Percentiles rank a stretch among this genome's conserved stretches.
These are phyloP conservation scores for Agrilus cyanescens DNA, from an alignment of 2,888 invertebrate species.

Conservation along the genomic window DNA sequence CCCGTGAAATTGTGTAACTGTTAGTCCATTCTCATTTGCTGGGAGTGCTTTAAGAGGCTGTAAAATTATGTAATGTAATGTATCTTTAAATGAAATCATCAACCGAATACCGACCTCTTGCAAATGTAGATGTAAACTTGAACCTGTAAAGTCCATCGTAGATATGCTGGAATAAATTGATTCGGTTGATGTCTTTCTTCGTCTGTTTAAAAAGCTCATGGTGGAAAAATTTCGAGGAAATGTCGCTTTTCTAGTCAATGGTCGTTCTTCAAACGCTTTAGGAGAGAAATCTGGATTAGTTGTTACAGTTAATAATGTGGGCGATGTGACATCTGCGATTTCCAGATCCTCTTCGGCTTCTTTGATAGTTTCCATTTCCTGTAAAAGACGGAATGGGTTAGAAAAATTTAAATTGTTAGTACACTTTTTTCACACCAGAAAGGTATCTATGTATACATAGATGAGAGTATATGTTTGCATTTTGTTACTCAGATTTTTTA, in stretches of 20 bases:
- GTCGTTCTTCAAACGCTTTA: slow-evolving; percentile 20
- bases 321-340: slow-evolving; percentile 28
- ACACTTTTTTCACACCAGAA: too few species aligned
- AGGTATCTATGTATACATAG: too few species aligned
- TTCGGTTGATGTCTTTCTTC: slow-evolving; percentile 37
- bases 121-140: slow-evolving; percentile 57
- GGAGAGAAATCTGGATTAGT: slow-evolving; percentile 29
- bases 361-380: slow-evolving; percentile 59
- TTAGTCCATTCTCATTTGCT: neutral
- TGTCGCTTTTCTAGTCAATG: slow-evolving; percentile 28
- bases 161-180: slow-evolving; percentile 62
- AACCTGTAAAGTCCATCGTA: slow-evolving; percentile 63
- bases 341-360: slow-evolving; percentile 55
- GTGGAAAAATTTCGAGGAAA: slow-evolving; percentile 35
- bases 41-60: slow-evolving; percentile 10
- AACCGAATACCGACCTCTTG: slow-evolving; percentile 13
- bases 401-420: too few species aligned
- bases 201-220: slow-evolving; percentile 28
- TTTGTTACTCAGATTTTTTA: too few species aligned
- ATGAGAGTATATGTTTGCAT: too few species aligned
- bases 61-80: slow-evolving; percentile 4
- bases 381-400: slow-evolving; percentile 15
- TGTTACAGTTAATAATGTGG: slow-evolving; percentile 27
- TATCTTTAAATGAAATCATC: slow-evolving; percentile 7
- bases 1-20: slow-evolving; percentile 10